Base-by-base conservation (phyloP, 2,113 vertebrate species). In the Pollimyrus isidori region DNA sequence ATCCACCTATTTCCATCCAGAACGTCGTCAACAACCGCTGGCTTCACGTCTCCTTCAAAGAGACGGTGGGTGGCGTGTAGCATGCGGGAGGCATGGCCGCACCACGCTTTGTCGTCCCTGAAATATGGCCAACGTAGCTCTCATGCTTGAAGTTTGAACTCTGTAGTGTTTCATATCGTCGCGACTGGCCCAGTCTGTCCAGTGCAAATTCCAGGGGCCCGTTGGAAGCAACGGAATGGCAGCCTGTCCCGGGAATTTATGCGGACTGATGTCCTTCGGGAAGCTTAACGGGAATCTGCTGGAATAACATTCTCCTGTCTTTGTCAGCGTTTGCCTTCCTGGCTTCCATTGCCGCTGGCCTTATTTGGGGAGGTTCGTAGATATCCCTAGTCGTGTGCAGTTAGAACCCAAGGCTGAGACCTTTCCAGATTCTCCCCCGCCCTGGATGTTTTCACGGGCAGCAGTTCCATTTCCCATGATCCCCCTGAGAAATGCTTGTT, bases 1-100 rank as follows among this genome's bases (percentile, higher is more conserved):
- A 99, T 93, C 98, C 98, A 7, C 98, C 98, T 0, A 94, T 97
- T 88, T 98, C 97, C 89, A 99, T 99, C 91, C 98, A 97, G 95
- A 99, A 97, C 48, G 97, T 99, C 23, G 97, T 99, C 82, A 98
- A 97, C 94, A 99, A 99, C 92, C 97, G 97, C 86, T 99, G 98
- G 98, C 95, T 99, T 50, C 99, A 98, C 94, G 96, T 96, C 35
- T 97, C 98, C 92, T 99, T 99, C 93, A 99, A 99, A 94, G 98
- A 99, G 95, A 99, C 98, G 0, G 98, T 99, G 89, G 96, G 97
- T 94, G 88, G 4, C 86, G 0, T 87, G 86, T 58, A 5, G 45
- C 15, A 52, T 15, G 30, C 39, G 26, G 69, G n/a, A 4, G 7
- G 23, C 2, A 2, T 26, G 56, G 9, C 21, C 5, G 53, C 53